Evolutionary conservation across 2,113 vertebrate genomes (phyloP), one percentile per base, ranked within the genome.

Genomic region (Percopsis transmontana): DNA sequence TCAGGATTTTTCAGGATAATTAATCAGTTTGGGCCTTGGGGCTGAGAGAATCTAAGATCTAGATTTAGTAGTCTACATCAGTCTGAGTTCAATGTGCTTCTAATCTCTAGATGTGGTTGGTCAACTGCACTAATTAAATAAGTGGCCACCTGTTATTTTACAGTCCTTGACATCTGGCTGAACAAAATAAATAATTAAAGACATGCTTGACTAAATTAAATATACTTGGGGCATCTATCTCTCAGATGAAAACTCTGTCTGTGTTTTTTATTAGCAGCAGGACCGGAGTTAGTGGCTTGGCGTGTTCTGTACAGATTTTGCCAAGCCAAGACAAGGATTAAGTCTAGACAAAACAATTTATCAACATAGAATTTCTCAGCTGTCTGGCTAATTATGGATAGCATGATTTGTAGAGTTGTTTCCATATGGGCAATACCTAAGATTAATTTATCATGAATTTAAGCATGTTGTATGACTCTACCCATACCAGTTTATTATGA

Each of bases 161-260:
- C 60, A 65, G 79, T 79, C 80, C 51, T 74, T 79, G 91, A 85
- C 91, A 92, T 92, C 90, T 93, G 92, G 82, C 82, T 62, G 80
- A 88, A 92, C 89, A 91, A 91, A 88, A 87, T 85, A 86, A 85
- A 82, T 76, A 84, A 89, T 88, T 85, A 88, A 74, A 77, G 67
- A 38, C 79, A 61, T 68, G 72, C 81, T 79, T 77, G 71, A 81
- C 70, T 73, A 88, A 86, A 72, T 75, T 80, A 79, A 81, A 41
- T 80, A 38, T 40, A 72, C 66, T 64, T 44, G 68, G 56, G 74
- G 52, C 62, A 76, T 80, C 80, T 79, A 81, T 74, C 64, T 75
- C 66, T 70, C 59, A 61, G 40, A 77, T 76, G 50, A 67, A 58
- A 79, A 78, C 71, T 70, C 68, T 64, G 78, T 77, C 70, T 89